Evolutionary conservation across 2,113 vertebrate species (phyloP).

Genomic region (Cathartes aura): DNA sequence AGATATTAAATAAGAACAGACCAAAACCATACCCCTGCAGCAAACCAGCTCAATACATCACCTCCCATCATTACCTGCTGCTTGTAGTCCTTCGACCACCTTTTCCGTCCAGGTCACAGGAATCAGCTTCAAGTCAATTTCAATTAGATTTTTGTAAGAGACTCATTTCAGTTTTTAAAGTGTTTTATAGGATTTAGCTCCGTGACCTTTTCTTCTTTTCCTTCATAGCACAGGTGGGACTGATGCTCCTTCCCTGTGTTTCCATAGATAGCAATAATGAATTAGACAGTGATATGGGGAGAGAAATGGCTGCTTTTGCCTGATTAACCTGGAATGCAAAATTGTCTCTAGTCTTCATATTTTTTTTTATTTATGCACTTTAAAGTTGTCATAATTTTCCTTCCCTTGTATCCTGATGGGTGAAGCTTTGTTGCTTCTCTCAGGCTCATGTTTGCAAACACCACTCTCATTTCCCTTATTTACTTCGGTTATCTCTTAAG

Average conservation of each 20-base stretch:
- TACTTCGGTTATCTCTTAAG: neutral
- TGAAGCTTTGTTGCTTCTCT: neutral
- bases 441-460: neutral
- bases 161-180: neutral
- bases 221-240: neutral
- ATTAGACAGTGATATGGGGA: neutral
- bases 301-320: neutral
- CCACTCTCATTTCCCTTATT: neutral
- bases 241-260: neutral
- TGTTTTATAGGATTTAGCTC: neutral
- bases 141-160: conserved; percentile 28
- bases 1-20: conserved; percentile 60
- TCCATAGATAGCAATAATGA: neutral
- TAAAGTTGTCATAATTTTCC: neutral
- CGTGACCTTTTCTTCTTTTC: neutral
- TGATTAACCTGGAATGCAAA: neutral
- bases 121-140: neutral
- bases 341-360: neutral
- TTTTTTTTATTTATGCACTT: neutral
- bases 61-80: neutral
- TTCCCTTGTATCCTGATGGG: neutral
- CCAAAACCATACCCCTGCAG: neutral
- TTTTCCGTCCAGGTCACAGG: neutral
- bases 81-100: neutral
- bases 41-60: neutral